Conservation (phyloP, 2,797 vertebrate species). For the Sorex maritimensis region DNA sequence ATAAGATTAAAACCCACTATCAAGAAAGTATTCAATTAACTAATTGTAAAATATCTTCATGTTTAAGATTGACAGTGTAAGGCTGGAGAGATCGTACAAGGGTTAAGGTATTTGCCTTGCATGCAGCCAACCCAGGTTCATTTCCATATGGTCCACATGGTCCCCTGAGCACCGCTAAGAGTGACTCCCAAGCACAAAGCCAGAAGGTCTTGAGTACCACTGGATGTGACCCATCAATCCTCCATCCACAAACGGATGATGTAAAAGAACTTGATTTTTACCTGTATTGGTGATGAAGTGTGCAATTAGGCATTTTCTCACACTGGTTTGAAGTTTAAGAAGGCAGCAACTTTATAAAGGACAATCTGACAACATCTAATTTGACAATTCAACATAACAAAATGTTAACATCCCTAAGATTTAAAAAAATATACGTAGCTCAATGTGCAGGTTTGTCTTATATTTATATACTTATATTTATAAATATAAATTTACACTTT, state of each 20-base stretch:
- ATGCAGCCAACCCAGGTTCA: too few relatives aligned
- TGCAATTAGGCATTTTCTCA: neutral
- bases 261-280: neutral
- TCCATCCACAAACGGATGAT: neutral
- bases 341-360: neutral
- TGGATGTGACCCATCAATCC: too few relatives aligned
- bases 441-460: neutral
- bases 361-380: neutral
- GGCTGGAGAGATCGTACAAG: neutral
- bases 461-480: neutral
- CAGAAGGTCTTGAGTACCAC: too few relatives aligned
- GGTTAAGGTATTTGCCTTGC: too few relatives aligned
- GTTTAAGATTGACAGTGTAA: conserved; percentile 1
- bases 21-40: conserved; percentile 48
- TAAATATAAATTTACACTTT: neutral
- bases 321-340: neutral
- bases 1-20: neutral
- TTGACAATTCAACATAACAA: neutral
- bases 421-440: neutral
- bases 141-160: too few relatives aligned
- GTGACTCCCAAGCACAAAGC: too few relatives aligned
- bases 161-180: too few relatives aligned
- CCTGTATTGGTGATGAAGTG: neutral
- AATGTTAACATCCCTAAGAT: conserved; percentile 23
- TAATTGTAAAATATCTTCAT: conserved; percentile 6